Conservation (phyloP, 2,797 vertebrate species). For the Alauda arvensis region DNA sequence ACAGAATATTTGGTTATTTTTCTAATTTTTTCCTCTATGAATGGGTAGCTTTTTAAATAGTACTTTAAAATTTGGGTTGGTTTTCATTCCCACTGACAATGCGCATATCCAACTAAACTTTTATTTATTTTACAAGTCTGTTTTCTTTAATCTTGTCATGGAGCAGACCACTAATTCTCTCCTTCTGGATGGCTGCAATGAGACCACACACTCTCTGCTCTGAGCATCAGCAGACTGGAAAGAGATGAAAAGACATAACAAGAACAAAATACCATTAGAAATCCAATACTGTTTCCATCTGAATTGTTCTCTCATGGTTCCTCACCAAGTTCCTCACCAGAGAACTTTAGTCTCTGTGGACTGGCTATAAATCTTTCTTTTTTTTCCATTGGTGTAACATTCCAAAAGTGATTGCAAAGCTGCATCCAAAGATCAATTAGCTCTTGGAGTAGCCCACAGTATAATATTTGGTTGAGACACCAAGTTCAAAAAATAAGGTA, state of each 20-base stretch:
- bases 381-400: not conserved
- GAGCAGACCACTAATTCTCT: conserved; percentile 21
- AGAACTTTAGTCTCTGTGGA: not conserved
- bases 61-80: not conserved
- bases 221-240: not conserved
- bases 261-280: not conserved
- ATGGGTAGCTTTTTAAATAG: not conserved
- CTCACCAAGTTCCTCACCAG: not conserved
- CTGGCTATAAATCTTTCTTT: not conserved
- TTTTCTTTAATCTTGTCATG: conserved; percentile 27
- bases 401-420: not conserved
- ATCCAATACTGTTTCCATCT: not conserved
- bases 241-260: conserved; percentile 7
- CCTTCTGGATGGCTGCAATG: conserved; percentile 10
- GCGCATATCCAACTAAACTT: not conserved
- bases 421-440: not conserved
- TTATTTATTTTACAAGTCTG: not conserved
- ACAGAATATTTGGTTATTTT: not conserved
- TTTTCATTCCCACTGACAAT: not conserved
- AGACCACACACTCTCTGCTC: not conserved
- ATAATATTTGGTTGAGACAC: not conserved
- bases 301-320: not conserved
- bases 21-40: not conserved
- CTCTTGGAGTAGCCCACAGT: not conserved
- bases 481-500: not conserved